phyloP scores from a whole-genome alignment of 2,113 vertebrate genomes.

The Haplochromis vanheusdeni region DNA sequence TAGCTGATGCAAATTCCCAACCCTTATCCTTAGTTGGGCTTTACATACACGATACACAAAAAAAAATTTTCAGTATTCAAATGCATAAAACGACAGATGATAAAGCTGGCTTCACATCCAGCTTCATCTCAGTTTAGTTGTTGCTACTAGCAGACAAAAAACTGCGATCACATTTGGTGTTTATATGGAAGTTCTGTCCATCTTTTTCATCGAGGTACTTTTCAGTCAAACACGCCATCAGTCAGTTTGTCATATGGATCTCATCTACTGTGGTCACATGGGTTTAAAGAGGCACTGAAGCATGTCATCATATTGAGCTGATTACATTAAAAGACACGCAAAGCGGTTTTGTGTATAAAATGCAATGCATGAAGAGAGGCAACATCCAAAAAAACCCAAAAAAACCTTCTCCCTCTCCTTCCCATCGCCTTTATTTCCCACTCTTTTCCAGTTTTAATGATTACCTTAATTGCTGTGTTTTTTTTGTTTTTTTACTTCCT shows the following conservation, averaged over 20 bases:
- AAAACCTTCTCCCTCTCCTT: not conserved
- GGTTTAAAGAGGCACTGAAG: not conserved
- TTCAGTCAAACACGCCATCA: not conserved
- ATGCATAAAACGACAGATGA: not conserved
- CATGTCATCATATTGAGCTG: conserved; percentile 24
- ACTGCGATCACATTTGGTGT: not conserved
- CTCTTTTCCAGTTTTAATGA: conserved; percentile 44
- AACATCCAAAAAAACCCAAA: conserved; percentile 36
- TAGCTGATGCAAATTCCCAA: not conserved
- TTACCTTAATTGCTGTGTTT: conserved; percentile 45
- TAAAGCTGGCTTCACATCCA: not conserved
- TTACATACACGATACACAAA: not conserved
- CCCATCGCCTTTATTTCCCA: not conserved
- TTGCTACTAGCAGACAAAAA: not conserved
- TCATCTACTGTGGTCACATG: not conserved
- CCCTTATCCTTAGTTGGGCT: not conserved
- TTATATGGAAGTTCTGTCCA: not conserved
- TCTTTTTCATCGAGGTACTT: not conserved
- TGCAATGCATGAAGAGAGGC: not conserved
- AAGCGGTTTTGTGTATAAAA: not conserved
- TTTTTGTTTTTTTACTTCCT: not conserved
- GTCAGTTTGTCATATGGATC: not conserved
- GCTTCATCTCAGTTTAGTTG: not conserved
- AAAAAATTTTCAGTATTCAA: not conserved
- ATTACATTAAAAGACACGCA: not conserved